Base-by-base conservation (phyloP, 2,888 invertebrate species). In the Harpagoxenus sublaevis region DNA sequence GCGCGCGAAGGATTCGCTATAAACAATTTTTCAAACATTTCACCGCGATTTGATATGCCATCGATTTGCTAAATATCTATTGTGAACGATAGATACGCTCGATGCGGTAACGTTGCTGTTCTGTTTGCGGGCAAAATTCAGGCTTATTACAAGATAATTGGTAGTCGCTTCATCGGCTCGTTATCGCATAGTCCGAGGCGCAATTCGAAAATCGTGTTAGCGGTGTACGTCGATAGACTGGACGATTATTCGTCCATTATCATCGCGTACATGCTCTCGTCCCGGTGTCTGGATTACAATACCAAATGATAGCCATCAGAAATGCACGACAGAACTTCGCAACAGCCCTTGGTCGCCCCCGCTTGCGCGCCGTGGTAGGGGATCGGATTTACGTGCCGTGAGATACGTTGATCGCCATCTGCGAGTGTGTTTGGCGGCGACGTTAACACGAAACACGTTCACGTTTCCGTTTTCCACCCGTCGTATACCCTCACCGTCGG, bases 371-470 rank as follows among this genome's bases (percentile, higher is more conserved):
- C 35, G 53, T 42, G 51, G 48, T 12, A 55, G 70, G 73, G 74
- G 45, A 53, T 63, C 68, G 83, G 74, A 60, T 85, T 70, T 83
- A 83, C 75, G 83, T 78, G 73, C 18, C 57, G 84, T n/a, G 60
- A n/a, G 79, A 71, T 71, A 81, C 81, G 75, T 85, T n/a, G 70
- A 74, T 73, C 68, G 66, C 66, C 79, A 53, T 81, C 77, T 71
- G 85, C 77, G 83, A 74, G 68, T 83, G 77, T 83, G 73, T 77
- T 83, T 51, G 75, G 75, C 78, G 63, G 35, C 65, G 71, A 88
- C 84, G 83, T 88, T 88, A 85, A 87, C 86, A 84, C 85, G 86
- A 73, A 83, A 84, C 62, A 63, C 79, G 66, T 71, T 63, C 57
- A n/a, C 74, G 74, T 53, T 75, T 70, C 57, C 70, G 83, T 55